Base-by-base conservation (phyloP, 37 sponge, comb jelly and placozoan species). In the Cliona cf. orientalis region DNA sequence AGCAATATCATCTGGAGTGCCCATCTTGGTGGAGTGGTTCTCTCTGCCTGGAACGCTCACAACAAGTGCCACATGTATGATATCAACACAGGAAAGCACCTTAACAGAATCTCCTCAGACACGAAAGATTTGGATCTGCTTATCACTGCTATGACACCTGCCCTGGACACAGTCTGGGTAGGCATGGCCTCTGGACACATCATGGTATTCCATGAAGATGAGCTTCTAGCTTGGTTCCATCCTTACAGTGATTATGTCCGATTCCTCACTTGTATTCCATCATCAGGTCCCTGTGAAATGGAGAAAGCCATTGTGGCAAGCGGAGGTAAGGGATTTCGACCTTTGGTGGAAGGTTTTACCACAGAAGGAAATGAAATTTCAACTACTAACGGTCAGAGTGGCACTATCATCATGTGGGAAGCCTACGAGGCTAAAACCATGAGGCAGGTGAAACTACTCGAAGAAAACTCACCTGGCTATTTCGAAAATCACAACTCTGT, bases 121-220 rank as follows among this genome's bases (percentile, higher is more conserved):
- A 58, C 67, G n/a, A 31, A 42, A 26, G 84, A 73, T 5, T 28
- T 56, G 25, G 91, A 90, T 39, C 7, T n/a, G 4, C 75, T 78
- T 56, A 90, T 96, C 58, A 90, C 88, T 3, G 82, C 82, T 77
- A 81, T 93, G 82, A 65, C 83, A 21, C 63, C 84, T 5, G 91
- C 86, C 36, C 64, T 93, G 45, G 94, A 96, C 65, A 88, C 86
- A 2, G 79, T 96, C 29, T 96, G 94, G 94, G 78, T 94, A 39
- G 97, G 93, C 1, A 84, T 88, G 85, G 86, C 89, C 40, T 85
- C 81, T 62, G 97, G 97, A 5, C 91, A 87, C 89, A 90, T 96
- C 58, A n/a, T 92, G 43, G 74, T 96, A 2, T 85, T 91, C 70
- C 72, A 80, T 71, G 72, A 80, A 29, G 61, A 81, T 23, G 78